phyloP scores from a whole-genome alignment of 2,113 vertebrate species.

The Plecturocebus donacophilus region DNA sequence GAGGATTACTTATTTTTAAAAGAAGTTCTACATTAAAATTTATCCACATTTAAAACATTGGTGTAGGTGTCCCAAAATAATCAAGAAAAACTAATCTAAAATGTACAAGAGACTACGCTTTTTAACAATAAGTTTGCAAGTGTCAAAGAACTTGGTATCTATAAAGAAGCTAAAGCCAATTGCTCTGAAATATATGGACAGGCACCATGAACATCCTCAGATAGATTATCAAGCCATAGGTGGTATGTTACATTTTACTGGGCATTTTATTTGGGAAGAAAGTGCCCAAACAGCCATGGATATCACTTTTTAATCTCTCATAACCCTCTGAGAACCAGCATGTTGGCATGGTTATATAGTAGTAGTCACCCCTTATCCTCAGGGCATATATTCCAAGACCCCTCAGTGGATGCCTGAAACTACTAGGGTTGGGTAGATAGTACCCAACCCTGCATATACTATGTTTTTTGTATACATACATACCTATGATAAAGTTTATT shows the following conservation, averaged over 20 bases:
- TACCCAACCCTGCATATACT: not conserved
- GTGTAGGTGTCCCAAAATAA: not conserved
- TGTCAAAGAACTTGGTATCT: conserved; percentile 9
- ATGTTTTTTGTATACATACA: not conserved
- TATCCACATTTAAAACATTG: conserved; percentile 34
- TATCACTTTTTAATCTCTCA: not conserved
- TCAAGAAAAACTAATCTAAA: not conserved
- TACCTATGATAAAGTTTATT: not conserved
- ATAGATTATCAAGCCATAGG: not conserved
- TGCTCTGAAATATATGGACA: not conserved
- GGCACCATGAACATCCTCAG: not conserved
- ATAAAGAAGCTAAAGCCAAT: not conserved
- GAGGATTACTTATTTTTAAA: conserved; percentile 25
- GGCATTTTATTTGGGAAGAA: not conserved
- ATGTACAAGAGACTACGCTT: not conserved
- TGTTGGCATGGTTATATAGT: not conserved
- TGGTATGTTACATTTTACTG: not conserved
- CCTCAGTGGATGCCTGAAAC: not conserved
- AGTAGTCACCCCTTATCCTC: not conserved
- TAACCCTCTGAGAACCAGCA: not conserved
- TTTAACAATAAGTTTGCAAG: conserved; percentile 42
- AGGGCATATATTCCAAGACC: not conserved
- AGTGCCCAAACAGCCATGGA: not conserved
- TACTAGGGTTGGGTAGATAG: too few relatives aligned
- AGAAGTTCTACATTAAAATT: not conserved